Percentiles rank a stretch among this genome's conserved stretches.
Conservation (phyloP, 2,797 vertebrate species). For the Catostomus latipinnis region DNA sequence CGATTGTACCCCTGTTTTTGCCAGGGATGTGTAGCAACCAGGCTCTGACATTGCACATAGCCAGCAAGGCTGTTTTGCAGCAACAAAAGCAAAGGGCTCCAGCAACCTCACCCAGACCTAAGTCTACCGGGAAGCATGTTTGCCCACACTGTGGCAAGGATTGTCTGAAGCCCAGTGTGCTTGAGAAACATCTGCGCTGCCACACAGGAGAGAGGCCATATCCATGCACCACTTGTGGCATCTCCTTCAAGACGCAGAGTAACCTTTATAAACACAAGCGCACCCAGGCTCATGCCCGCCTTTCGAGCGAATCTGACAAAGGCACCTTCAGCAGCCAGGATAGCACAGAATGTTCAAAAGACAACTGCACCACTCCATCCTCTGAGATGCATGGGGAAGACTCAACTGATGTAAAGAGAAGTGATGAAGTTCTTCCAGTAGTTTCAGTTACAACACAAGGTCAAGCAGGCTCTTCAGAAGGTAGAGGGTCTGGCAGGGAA, state of each 20-base stretch:
- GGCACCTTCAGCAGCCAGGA: slow-evolving; percentile 70
- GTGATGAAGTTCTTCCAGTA: slow-evolving; percentile 33
- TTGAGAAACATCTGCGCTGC: slow-evolving; percentile 96
- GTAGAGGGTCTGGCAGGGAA: slow-evolving; percentile 47
- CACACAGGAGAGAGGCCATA: slow-evolving; percentile 96
- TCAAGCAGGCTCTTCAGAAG: slow-evolving; percentile 36
- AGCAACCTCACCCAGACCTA: slow-evolving; percentile 75
- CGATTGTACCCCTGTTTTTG: slow-evolving; percentile 67
- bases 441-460: slow-evolving; percentile 38
- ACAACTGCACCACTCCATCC: slow-evolving; percentile 67
- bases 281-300: slow-evolving; percentile 90
- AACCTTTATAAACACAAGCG: slow-evolving; percentile 96
- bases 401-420: slow-evolving; percentile 58
- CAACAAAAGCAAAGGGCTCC: slow-evolving; percentile 65
- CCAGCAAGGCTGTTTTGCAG: slow-evolving; percentile 82
- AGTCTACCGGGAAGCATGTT: slow-evolving; percentile 85
- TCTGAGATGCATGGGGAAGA: slow-evolving; percentile 66
- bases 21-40: slow-evolving; percentile 79
- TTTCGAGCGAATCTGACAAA: slow-evolving; percentile 82
- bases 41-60: slow-evolving; percentile 84
- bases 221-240: slow-evolving; percentile 88
- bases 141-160: slow-evolving; percentile 93
- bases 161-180: slow-evolving; percentile 94
- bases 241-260: slow-evolving; percentile 98
- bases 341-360: slow-evolving; percentile 72